Evolutionary conservation across 2,797 vertebrate species (phyloP).

Genomic region (Gymnocypris eckloni): DNA sequence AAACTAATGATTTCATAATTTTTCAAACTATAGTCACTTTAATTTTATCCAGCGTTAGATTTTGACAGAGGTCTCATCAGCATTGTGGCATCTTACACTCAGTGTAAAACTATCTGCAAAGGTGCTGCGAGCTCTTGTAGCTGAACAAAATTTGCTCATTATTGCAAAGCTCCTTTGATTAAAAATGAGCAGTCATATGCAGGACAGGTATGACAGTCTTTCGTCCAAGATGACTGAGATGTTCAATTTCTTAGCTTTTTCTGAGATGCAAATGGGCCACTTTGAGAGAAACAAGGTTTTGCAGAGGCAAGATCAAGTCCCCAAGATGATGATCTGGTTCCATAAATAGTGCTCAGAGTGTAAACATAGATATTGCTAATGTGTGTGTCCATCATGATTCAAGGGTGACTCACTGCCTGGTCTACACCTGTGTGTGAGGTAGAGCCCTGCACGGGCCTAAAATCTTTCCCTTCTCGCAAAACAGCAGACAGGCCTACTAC

Average conservation of each 20-base stretch:
- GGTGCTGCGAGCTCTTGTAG: background rate
- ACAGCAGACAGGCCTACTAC: too few relatives aligned
- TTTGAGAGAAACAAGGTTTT: conserved; percentile 20
- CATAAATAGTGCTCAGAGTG: conserved; percentile 4
- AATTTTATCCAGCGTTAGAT: background rate
- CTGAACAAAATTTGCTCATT: background rate
- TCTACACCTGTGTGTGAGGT: conserved; percentile 3
- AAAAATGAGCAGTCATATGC: background rate
- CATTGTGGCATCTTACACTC: background rate
- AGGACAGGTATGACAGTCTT: background rate
- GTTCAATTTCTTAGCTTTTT: background rate
- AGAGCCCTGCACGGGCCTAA: too few relatives aligned
- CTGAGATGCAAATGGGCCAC: conserved; percentile 3
- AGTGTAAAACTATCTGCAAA: background rate
- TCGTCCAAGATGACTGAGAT: background rate
- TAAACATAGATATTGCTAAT: conserved; percentile 25
- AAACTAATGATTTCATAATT: conserved; percentile 18
- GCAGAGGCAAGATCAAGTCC: conserved; percentile 13
- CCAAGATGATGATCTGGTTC: conserved; percentile 32
- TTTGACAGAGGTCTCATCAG: background rate
- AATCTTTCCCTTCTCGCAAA: too few relatives aligned
- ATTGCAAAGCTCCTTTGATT: background rate
- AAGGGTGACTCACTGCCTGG: conserved; percentile 19
- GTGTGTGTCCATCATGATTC: conserved; percentile 35
- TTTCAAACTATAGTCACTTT: background rate